phyloP scores from a whole-genome alignment of 1,140 invertebrate genomes.

The Drosophila carrolli region DNA sequence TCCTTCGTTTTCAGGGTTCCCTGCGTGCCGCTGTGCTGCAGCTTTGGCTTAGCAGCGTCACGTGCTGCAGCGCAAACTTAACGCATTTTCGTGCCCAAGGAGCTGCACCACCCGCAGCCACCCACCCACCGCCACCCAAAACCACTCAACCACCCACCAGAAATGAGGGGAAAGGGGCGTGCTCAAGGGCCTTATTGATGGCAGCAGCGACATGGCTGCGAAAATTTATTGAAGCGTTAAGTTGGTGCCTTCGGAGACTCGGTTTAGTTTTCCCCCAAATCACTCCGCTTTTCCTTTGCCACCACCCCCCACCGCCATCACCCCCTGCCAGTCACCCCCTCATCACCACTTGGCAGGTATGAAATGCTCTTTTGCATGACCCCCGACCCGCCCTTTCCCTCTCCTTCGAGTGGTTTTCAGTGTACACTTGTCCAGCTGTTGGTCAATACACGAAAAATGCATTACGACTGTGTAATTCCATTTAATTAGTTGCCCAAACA shows the following conservation, averaged over 20 bases:
- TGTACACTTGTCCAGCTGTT: conserved; percentile 40
- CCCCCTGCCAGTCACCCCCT: too few species aligned
- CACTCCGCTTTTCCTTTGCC: not conserved
- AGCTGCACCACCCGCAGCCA: conserved; percentile 18
- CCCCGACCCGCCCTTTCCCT: conserved; percentile 14
- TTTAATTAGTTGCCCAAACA: conserved; percentile 67
- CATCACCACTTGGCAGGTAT: conserved; percentile 36
- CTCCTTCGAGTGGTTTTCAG: conserved; percentile 29
- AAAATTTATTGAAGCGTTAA: conserved; percentile 82
- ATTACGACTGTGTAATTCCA: conserved; percentile 58
- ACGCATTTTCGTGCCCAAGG: conserved; percentile 73
- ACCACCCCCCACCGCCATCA: too few species aligned
- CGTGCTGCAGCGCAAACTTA: conserved; percentile 81
- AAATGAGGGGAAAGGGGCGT: conserved; percentile 35
- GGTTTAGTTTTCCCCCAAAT: conserved; percentile 41
- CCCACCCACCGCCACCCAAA: not conserved
- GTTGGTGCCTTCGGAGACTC: conserved; percentile 75
- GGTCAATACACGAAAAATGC: conserved; percentile 72
- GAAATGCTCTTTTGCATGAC: conserved; percentile 36
- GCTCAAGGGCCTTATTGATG: conserved; percentile 82
- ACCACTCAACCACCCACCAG: conserved; percentile 9
- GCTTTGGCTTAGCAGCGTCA: conserved; percentile 79
- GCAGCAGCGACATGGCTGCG: conserved; percentile 66
- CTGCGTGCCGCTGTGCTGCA: conserved; percentile 78
- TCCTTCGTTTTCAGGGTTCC: conserved; percentile 53